Evolutionary conservation across 2,888 invertebrate species (phyloP), one percentile per base, ranked within the genome.

Genomic region (Antitype chi): DNA sequence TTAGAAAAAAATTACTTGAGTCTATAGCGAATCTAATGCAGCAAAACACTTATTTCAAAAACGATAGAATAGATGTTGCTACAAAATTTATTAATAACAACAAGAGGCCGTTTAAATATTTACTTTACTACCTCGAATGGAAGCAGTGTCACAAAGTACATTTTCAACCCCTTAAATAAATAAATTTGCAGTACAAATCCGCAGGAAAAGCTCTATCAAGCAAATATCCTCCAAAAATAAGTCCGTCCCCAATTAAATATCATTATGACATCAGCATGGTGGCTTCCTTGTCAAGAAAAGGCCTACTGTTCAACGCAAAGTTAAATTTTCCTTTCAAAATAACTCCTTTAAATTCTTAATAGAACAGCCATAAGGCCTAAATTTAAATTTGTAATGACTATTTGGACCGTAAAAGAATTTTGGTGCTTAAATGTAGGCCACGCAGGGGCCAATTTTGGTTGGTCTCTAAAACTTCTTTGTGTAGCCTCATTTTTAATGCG

Each of bases 391-490:
- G 87, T 88, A 87, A 87, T 86, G 83, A 87, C 90, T 80, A 76
- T 89, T 88, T 84, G 70, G 84, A 74, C 80, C 84, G 87, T 88
- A 90, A 91, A 91, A 90, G 89, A 90, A 90, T 91, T 91, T 92
- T 90, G 91, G 90, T 89, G 81, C 78, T 90, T 91, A 91, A 92
- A 94, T 93, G 93, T 94, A 92, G 93, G 90, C 88, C 93, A 90
- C 76, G 82, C 80, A 85, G 85, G 88, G 85, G 80, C 93, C 93
- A 91, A 72, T 86, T 53, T 90, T 86, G 47, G 62, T 80, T 89
- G 93, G 87, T 70, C 93, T 88, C 74, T 90, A 88, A 89, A 90
- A 87, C 87, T 89, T 92, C 96, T 96, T 96, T 96, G 96, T 96
- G 91, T 89, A 74, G 83, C 85, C 69, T 87, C 78, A 79, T 80